These are phyloP conservation scores for Pachypsylla venusta DNA, from an alignment of 1,140 invertebrate species.

Conservation along the genomic window DNA sequence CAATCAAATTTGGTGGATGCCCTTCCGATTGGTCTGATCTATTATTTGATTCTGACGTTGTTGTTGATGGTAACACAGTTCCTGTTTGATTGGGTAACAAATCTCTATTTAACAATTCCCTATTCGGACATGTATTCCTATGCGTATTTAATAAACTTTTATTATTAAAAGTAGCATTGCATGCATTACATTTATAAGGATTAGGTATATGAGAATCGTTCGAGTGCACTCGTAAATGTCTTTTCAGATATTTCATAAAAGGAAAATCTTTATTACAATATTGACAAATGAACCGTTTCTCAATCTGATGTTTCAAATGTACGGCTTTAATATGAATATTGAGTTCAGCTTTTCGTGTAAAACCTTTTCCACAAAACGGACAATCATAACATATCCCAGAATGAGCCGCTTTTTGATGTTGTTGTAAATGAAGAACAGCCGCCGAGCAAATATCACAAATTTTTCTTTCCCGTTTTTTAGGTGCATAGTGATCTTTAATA, in stretches of 20 bases:
- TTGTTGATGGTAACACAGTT: neutral
- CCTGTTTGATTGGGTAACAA: neutral
- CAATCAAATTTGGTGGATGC: neutral
- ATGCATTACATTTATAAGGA: neutral
- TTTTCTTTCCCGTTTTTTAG: neutral
- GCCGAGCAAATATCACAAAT: neutral
- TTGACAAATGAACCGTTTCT: slow-evolving; percentile 1
- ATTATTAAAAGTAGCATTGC: neutral
- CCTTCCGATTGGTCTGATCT: no score
- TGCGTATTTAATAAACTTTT: neutral
- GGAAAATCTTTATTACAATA: slow-evolving; percentile 1
- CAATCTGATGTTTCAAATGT: neutral
- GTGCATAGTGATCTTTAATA: neutral
- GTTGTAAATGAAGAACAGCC: neutral
- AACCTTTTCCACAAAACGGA: neutral
- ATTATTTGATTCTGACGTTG: no score
- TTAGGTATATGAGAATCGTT: neutral
- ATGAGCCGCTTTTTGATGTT: neutral
- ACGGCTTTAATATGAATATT: slow-evolving; percentile 5
- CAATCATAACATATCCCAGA: neutral
- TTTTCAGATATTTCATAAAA: slow-evolving; percentile 4
- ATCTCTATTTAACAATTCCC: neutral
- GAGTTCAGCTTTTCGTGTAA: slow-evolving; percentile 4
- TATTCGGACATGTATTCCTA: slow-evolving; percentile 2
- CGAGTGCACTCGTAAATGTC: neutral